Base-by-base conservation (phyloP, 2,113 vertebrate species). In the Orcinus orca region DNA sequence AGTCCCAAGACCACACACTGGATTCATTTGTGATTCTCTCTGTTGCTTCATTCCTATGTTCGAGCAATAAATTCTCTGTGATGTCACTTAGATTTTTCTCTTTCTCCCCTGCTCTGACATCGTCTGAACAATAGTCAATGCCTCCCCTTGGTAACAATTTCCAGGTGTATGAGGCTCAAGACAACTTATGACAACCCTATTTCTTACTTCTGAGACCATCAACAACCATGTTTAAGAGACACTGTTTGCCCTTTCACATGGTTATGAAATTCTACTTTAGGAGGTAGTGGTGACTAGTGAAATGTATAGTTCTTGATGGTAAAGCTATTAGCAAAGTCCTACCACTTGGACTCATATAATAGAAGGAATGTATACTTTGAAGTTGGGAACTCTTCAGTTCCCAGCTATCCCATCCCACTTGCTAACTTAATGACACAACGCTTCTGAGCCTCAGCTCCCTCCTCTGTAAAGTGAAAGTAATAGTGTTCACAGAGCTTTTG, bases 251-350 rank as follows among this genome's bases (percentile, higher is more conserved):
- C 38, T 77, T 86, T 65, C 38, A n/a, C 36, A 0, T 73, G 70
- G 33, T 47, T 96, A 38, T 41, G 53, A 92, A 79, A 65, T 20
- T 93, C 26, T 65, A 87, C 29, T 84, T 93, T 65, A 62, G 25
- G 36, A 90, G 29, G 8, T 29, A 63, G 4, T 31, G 25, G 31
- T 87, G 31, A 87, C 25, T 80, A 53, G 33, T 80, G 81, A 95
- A 94, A 93, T 73, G 41, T 8, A 21, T 29, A 63, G 36, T 67
- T 88, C 44, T 80, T 77, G 12, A 33, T 82, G 44, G 10, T 50
- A 96, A 96, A 94, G 13, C 21, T 33, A 71, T 80, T 55, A 80
- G 36, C 41, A 76, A 94, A 90, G 60, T 70, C 74, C 60, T 62
- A n/a, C 44, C 58, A 58, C 74, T 83, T 2, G 6, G 58, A 20